Percentiles rank a stretch among this genome's conserved stretches.
These are phyloP conservation scores for Acheta domesticus DNA, from an alignment of 2,888 invertebrate genomes.

Conservation along the genomic window DNA sequence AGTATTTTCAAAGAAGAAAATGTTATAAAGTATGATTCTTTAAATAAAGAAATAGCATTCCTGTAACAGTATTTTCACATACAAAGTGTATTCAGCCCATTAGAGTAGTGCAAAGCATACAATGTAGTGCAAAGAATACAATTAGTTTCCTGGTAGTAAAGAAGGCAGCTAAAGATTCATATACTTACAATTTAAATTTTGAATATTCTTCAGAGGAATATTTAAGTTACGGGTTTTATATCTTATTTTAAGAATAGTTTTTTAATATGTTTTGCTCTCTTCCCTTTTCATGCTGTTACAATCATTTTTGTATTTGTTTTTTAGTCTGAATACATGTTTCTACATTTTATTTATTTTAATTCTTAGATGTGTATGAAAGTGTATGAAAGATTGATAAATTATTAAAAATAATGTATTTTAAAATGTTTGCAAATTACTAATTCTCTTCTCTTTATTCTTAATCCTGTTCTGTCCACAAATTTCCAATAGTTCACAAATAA, in stretches of 20 bases:
- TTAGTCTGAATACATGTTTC: neutral
- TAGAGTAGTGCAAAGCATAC: neutral
- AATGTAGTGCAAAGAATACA: neutral
- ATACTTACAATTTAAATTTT: neutral
- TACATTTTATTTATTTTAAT: constrained; percentile 1
- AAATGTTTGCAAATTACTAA: constrained; percentile 1
- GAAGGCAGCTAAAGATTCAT: neutral
- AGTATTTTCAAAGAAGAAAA: no score
- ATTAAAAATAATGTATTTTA: constrained; percentile 1
- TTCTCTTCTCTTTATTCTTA: neutral
- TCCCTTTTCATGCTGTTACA: neutral
- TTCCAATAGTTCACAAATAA: no score
- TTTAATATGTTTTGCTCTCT: neutral
- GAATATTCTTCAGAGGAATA: neutral
- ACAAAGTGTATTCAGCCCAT: neutral
- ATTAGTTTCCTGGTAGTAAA: neutral
- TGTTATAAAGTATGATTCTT: no score
- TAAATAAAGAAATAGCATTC: neutral
- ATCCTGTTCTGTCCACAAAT: neutral
- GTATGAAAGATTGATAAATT: constrained; percentile 11
- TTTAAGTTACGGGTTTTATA: constrained; percentile 3
- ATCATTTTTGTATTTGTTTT: neutral
- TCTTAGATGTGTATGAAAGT: neutral
- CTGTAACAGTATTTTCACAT: neutral
- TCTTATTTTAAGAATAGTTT: neutral